These are phyloP conservation scores for Xestia sexstrigata DNA, from an alignment of 2,888 invertebrate species.

Conservation along the genomic window DNA sequence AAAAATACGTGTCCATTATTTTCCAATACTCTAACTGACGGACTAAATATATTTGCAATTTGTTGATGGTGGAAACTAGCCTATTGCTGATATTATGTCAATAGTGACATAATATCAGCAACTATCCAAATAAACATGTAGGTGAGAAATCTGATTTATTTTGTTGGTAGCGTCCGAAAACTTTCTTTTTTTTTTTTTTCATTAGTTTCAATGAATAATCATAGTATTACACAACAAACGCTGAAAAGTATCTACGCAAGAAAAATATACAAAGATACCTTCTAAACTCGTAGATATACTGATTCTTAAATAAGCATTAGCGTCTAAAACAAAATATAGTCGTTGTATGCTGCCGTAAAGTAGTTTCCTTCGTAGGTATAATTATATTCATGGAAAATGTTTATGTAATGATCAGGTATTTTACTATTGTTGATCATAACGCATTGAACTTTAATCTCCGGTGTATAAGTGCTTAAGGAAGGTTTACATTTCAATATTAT, in stretches of 20 bases:
- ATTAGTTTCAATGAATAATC: background rate
- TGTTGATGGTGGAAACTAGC: no score
- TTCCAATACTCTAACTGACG: no score
- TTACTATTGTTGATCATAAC: slow-evolving; percentile 67
- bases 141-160: no score
- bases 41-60: no score
- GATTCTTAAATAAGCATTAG: slow-evolving; percentile 58
- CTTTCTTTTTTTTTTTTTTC: no score
- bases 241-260: background rate
- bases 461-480: slow-evolving; percentile 55
- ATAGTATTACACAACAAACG: background rate
- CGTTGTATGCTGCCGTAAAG: slow-evolving; percentile 37
- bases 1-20: no score
- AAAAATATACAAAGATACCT: background rate
- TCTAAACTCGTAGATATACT: slow-evolving; percentile 9
- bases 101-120: no score
- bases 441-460: slow-evolving; percentile 68
- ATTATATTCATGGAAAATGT: slow-evolving; percentile 66
- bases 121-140: no score
- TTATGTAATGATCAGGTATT: slow-evolving; percentile 62
- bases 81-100: no score
- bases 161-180: no score
- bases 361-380: slow-evolving; percentile 56
- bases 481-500: slow-evolving; percentile 46
- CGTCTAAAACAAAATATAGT: slow-evolving; percentile 59